Evolutionary conservation across 1,140 invertebrate species (phyloP).

Genomic region (Cydia strobilella): DNA sequence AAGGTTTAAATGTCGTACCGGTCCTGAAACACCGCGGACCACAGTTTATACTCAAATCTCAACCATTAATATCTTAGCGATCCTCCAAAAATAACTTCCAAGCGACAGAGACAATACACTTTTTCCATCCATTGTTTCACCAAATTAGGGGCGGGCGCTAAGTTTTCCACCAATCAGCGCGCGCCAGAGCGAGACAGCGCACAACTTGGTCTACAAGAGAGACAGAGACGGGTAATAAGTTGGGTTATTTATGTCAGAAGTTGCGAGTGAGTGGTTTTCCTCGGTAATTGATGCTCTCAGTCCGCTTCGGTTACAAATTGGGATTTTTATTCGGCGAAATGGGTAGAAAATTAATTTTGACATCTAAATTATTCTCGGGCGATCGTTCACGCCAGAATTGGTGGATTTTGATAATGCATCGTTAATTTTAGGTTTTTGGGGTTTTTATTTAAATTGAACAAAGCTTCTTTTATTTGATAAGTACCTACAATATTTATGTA

Average conservation of each 20-base stretch:
- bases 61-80: conserved; percentile 8
- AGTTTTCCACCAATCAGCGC: conserved; percentile 58
- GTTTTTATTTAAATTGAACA: not conserved
- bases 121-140: conserved; percentile 57
- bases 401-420: not conserved
- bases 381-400: not conserved
- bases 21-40: too few species aligned
- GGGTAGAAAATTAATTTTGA: conserved; percentile 5
- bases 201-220: conserved; percentile 37
- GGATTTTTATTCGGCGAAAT: conserved; percentile 23
- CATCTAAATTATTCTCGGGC: not conserved
- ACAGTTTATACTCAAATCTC: too few species aligned
- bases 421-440: not conserved
- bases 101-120: conserved; percentile 43
- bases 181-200: conserved; percentile 44
- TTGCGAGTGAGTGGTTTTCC: conserved; percentile 18
- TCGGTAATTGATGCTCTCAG: conserved; percentile 21
- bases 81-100: not conserved
- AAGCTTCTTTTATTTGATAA: too few species aligned
- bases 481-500: too few species aligned
- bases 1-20: too few species aligned
- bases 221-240: conserved; percentile 37
- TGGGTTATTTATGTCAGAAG: conserved; percentile 31
- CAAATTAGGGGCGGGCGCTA: conserved; percentile 52
- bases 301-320: conserved; percentile 28